phyloP scores from a whole-genome alignment of 2,888 invertebrate genomes.

The Protophormia terraenovae region DNA sequence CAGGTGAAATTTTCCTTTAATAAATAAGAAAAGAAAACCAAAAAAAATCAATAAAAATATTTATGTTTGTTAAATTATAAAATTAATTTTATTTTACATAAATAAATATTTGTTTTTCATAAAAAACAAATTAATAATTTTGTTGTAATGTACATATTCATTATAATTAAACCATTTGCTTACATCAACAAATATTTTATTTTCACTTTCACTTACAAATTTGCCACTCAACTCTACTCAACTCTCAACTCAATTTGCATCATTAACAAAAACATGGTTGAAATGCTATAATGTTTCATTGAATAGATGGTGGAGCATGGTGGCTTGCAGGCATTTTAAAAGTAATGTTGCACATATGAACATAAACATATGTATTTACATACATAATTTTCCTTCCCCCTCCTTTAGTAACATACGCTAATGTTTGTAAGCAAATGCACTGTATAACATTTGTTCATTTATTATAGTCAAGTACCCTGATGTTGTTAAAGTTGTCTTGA shows the following conservation, averaged over 20 bases:
- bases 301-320: neutral
- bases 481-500: too few relatives aligned
- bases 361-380: neutral
- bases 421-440: neutral
- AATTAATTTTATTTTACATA: neutral
- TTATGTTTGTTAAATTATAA: slow-evolving; percentile 13
- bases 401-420: too few relatives aligned
- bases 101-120: too few relatives aligned
- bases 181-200: slow-evolving; percentile 16
- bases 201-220: slow-evolving; percentile 79
- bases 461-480: too few relatives aligned
- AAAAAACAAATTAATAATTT: neutral
- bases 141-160: neutral
- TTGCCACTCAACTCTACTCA: slow-evolving; percentile 70
- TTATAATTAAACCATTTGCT: slow-evolving; percentile 50
- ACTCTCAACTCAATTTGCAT: slow-evolving; percentile 69
- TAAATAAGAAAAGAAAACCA: too few relatives aligned
- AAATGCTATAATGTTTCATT: neutral
- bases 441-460: too few relatives aligned
- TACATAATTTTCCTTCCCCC: too few relatives aligned
- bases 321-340: too few relatives aligned
- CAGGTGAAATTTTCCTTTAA: slow-evolving; percentile 25
- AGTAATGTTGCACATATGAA: slow-evolving; percentile 33
- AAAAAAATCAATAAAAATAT: slow-evolving; percentile 38
- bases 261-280: slow-evolving; percentile 54